phyloP scores from a whole-genome alignment of 1,140 invertebrate species.

The Wasmannia auropunctata region DNA sequence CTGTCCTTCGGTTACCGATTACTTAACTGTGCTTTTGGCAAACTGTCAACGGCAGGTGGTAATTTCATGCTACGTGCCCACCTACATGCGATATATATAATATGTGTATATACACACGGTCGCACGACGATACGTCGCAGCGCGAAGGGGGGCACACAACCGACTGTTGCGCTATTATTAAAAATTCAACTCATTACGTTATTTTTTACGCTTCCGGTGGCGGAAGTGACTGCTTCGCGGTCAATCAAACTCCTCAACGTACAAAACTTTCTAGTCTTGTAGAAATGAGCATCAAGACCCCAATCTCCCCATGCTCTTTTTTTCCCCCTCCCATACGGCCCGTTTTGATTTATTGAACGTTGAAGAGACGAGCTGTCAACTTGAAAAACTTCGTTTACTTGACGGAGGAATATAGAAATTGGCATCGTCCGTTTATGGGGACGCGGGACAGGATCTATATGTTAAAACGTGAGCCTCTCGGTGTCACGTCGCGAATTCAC shows the following conservation, averaged over 20 bases:
- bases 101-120: background rate
- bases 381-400: background rate
- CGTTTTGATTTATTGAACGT: background rate
- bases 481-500: background rate
- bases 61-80: background rate
- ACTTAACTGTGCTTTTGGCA: slow-evolving; percentile 20
- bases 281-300: background rate
- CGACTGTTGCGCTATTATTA: background rate
- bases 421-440: background rate
- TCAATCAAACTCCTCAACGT: too few species aligned
- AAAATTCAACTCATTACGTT: background rate
- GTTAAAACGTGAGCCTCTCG: background rate
- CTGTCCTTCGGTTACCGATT: slow-evolving; percentile 37
- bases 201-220: background rate
- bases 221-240: background rate
- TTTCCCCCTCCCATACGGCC: background rate
- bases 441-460: background rate
- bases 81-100: background rate
- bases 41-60: slow-evolving; percentile 19
- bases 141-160: background rate
- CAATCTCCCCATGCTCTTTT: background rate
- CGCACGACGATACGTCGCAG: background rate
- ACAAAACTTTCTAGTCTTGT: background rate
- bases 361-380: background rate
- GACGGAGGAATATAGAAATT: background rate